Conservation (phyloP, 2,888 invertebrate genomes). For the Neoitamus cyanurus region DNA sequence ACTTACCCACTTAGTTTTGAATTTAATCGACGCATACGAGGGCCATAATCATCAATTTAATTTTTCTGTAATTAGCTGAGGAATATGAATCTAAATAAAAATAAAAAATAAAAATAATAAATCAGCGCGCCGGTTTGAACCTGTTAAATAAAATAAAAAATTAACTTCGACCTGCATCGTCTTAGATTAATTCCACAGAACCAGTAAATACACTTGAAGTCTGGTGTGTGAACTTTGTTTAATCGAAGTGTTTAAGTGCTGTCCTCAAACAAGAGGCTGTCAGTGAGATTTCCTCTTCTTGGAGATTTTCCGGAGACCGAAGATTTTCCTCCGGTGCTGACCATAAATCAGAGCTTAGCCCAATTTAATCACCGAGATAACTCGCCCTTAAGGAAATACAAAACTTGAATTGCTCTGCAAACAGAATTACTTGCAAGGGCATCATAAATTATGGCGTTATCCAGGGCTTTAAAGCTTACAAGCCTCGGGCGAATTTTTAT, state of each 20-base stretch:
- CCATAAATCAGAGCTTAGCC: constrained; percentile 19
- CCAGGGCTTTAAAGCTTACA: constrained; percentile 29
- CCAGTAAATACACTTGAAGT: neutral
- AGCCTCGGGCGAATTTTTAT: constrained; percentile 22
- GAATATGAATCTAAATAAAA: too few species aligned
- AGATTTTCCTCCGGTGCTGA: neutral
- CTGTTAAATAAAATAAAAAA: too few species aligned
- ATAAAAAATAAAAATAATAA: too few species aligned
- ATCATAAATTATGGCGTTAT: constrained; percentile 34
- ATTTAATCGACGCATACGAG: too few species aligned
- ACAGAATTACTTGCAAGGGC: constrained; percentile 29
- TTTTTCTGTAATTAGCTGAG: too few species aligned
- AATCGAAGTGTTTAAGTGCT: neutral
- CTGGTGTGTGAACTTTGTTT: neutral
- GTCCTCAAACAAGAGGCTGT: neutral
- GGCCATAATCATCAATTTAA: too few species aligned
- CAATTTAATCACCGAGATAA: constrained; percentile 22
- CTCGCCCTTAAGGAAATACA: constrained; percentile 34
- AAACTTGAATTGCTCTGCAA: constrained; percentile 27
- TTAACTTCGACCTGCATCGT: too few species aligned
- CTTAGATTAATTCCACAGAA: neutral
- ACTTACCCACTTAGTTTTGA: too few species aligned
- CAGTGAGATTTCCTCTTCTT: neutral
- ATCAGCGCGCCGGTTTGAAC: too few species aligned
- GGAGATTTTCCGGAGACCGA: neutral